Percentiles rank a stretch among this genome's conserved stretches.
Evolutionary conservation across 2,888 invertebrate genomes (phyloP).

Genomic region (Hemicrepidius hirtus): DNA sequence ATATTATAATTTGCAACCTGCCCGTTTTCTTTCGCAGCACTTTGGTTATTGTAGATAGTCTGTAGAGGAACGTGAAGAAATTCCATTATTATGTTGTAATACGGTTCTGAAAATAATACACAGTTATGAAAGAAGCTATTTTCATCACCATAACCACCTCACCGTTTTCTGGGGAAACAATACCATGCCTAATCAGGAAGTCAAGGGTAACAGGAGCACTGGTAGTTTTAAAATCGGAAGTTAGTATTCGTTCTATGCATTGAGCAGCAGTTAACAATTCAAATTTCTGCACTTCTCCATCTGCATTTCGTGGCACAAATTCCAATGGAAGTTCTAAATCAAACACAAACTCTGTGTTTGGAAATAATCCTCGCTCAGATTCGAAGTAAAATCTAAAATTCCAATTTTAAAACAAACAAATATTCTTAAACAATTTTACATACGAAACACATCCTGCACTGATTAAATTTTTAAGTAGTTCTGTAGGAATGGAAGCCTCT

Average conservation of each 20-base stretch:
- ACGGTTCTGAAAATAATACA: slow-evolving; percentile 79
- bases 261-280: slow-evolving; percentile 89
- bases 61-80: slow-evolving; percentile 91
- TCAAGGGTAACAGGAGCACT: slow-evolving; percentile 94
- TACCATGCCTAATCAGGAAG: slow-evolving; percentile 93
- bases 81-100: slow-evolving; percentile 89
- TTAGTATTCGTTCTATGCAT: slow-evolving; percentile 86
- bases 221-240: slow-evolving; percentile 93
- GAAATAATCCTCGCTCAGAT: slow-evolving; percentile 93
- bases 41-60: slow-evolving; percentile 79
- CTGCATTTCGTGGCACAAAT: slow-evolving; percentile 93
- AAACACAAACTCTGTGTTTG: slow-evolving; percentile 95
- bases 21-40: slow-evolving; percentile 69
- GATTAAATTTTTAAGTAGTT: slow-evolving; percentile 84
- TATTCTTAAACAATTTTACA: slow-evolving; percentile 60
- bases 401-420: neutral
- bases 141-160: slow-evolving; percentile 59
- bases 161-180: slow-evolving; percentile 93
- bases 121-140: neutral
- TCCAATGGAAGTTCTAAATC: slow-evolving; percentile 93
- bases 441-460: slow-evolving; percentile 90
- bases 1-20: slow-evolving; percentile 50
- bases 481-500: slow-evolving; percentile 91
- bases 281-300: slow-evolving; percentile 95
- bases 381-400: slow-evolving; percentile 87